A percentile compares a stretch with the other conserved stretches of the same genome.
Evolutionary conservation across 2,113 vertebrate species (phyloP).

Genomic region (Leucoraja erinaceus): DNA sequence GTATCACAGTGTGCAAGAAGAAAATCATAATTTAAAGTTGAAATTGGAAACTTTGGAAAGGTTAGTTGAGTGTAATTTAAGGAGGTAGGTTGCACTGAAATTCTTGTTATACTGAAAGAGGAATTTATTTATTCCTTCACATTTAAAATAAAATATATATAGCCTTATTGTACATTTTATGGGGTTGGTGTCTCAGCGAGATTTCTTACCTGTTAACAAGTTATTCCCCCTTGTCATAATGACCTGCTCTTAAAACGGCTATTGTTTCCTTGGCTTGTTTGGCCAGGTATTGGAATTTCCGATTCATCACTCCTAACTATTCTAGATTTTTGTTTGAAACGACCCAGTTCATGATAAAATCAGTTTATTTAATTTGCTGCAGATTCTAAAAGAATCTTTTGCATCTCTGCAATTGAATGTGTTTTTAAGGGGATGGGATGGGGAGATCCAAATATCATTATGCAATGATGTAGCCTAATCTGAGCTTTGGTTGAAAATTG

Average conservation of each 20-base stretch:
- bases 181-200: not conserved
- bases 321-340: not conserved
- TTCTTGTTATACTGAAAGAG: not conserved
- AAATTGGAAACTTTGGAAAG: conserved; percentile 76
- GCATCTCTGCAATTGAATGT: not conserved
- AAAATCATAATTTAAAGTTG: conserved; percentile 78
- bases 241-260: not conserved
- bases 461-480: not conserved
- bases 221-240: not conserved
- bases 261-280: not conserved
- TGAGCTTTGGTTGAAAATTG: not conserved
- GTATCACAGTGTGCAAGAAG: conserved; percentile 72
- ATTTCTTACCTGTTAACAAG: not conserved
- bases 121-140: not conserved
- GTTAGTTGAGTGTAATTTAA: conserved; percentile 52
- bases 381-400: not conserved
- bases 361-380: not conserved
- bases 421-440: not conserved
- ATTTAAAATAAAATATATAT: not conserved
- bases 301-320: not conserved
- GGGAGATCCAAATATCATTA: not conserved
- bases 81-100: not conserved
- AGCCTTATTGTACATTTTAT: not conserved
- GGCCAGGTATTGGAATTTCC: not conserved
- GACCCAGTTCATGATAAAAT: not conserved